Evolutionary conservation across 2,888 invertebrate genomes (phyloP).

Genomic region (Crocallis elinguaria): DNA sequence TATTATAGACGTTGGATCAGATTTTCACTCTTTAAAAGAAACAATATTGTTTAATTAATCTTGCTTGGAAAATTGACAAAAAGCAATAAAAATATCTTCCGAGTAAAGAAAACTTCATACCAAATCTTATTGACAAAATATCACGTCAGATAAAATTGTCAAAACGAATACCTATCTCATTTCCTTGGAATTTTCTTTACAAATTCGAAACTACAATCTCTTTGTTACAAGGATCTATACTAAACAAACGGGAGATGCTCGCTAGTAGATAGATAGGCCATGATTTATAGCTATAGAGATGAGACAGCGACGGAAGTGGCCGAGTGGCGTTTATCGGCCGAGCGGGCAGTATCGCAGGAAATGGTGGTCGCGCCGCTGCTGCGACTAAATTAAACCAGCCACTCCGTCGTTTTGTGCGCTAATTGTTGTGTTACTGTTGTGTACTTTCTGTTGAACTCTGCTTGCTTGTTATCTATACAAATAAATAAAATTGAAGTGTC

Average conservation of each 20-base stretch:
- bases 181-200: neutral
- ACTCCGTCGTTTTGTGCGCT: conserved; percentile 32
- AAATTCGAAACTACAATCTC: neutral
- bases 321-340: conserved; percentile 61
- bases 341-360: conserved; percentile 67
- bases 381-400: conserved; percentile 38
- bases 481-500: no score
- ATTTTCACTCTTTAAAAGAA: no score
- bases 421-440: conserved; percentile 28
- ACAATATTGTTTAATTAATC: no score
- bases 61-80: no score
- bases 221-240: neutral
- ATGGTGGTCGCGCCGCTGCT: conserved; percentile 54
- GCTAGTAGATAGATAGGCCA: conserved; percentile 21
- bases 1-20: no score
- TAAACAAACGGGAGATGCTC: conserved; percentile 14
- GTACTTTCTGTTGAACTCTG: conserved; percentile 13
- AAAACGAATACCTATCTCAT: no score
- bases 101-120: no score
- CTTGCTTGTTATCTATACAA: no score
- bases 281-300: conserved; percentile 37
- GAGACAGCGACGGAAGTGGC: conserved; percentile 51
- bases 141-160: no score
- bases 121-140: no score
- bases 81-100: no score